These are phyloP conservation scores for Tretioscincus oriximinensis DNA, from an alignment of 2,113 vertebrate genomes.

Conservation along the genomic window DNA sequence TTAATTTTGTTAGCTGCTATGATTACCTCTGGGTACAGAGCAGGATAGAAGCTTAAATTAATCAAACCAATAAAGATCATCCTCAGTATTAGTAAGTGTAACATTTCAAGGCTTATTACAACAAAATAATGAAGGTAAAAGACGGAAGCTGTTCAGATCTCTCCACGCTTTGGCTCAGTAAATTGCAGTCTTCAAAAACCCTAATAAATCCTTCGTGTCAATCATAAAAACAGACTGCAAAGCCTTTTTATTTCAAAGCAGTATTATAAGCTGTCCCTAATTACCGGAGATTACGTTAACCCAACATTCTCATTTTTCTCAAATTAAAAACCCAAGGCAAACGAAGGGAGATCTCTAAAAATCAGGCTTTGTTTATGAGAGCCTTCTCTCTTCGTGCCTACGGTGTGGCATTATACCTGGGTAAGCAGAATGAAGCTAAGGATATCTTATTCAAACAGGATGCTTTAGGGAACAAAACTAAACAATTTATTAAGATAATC, in stretches of 20 bases:
- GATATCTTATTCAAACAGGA: too few species aligned
- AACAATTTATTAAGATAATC: not conserved
- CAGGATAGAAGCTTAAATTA: too few species aligned
- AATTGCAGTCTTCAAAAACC: not conserved
- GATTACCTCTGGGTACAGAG: too few species aligned
- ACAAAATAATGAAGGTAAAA: constrained; percentile 47
- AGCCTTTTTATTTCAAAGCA: not conserved
- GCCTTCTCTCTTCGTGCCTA: not conserved
- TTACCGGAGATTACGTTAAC: constrained; percentile 4
- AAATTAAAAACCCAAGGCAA: constrained; percentile 12
- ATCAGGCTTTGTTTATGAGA: not conserved
- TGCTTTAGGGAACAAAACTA: too few species aligned
- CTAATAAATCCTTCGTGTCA: constrained; percentile 23
- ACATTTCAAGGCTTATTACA: constrained; percentile 41
- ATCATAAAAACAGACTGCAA: constrained; percentile 3
- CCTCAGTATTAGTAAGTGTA: constrained; percentile 27
- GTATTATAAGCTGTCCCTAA: constrained; percentile 13
- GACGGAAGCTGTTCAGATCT: not conserved
- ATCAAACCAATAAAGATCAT: constrained; percentile 5
- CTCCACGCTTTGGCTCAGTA: not conserved
- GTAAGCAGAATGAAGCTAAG: not conserved
- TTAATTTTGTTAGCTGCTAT: too few species aligned
- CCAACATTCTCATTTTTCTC: not conserved
- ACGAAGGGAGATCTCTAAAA: not conserved
- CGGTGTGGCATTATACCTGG: not conserved